Conservation (phyloP, 2,797 vertebrate genomes). For the Hafferia zeledoni region DNA sequence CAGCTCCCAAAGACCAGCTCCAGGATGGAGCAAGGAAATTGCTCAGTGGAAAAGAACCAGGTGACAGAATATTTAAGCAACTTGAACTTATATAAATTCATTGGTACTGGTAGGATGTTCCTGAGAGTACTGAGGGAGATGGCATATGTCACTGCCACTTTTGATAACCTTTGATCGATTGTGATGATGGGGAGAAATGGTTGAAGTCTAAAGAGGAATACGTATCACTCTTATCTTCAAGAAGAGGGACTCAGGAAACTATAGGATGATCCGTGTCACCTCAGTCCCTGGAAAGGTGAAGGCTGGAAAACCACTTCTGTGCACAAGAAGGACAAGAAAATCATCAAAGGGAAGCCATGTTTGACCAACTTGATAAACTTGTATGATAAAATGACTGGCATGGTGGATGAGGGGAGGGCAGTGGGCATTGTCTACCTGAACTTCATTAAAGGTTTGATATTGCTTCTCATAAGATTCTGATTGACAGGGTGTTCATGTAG, state of each 20-base stretch:
- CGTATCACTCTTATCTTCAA: background rate
- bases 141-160: background rate
- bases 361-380: background rate
- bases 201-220: background rate
- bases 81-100: background rate
- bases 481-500: background rate
- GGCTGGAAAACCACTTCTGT: background rate
- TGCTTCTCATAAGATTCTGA: background rate
- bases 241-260: background rate
- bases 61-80: background rate
- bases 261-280: background rate
- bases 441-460: background rate
- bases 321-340: background rate
- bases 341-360: background rate
- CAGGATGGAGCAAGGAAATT: background rate
- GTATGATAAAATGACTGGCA: background rate
- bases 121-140: background rate
- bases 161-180: background rate
- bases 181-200: background rate
- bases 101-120: background rate
- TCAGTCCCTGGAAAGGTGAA: background rate
- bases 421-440: background rate
- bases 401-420: background rate
- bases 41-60: background rate
- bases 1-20: fast-evolving